A percentile compares a stretch with the other conserved stretches of the same genome.
phyloP scores from a whole-genome alignment of 2,797 vertebrate genomes.

The Hoplostethus mediterraneus region DNA sequence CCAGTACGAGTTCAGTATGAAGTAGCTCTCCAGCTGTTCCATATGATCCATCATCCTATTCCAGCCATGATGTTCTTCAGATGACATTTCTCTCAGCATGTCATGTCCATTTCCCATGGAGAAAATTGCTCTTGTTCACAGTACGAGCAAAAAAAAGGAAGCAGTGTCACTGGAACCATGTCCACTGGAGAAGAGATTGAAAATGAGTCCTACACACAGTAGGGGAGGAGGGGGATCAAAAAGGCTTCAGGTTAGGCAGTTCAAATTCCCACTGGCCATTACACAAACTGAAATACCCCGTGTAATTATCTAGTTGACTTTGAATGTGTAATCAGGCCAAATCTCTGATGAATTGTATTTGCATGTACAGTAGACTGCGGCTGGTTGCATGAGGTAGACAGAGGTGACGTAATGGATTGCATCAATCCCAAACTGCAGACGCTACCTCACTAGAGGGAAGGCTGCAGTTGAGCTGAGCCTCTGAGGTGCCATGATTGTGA shows the following conservation, averaged over 20 bases:
- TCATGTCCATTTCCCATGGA: constrained; percentile 46
- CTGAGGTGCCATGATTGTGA: constrained; percentile 54
- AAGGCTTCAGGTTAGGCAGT: constrained; percentile 10
- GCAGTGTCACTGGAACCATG: constrained; percentile 37
- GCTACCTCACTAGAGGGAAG: constrained; percentile 76
- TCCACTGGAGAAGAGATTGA: constrained; percentile 43
- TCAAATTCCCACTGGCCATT: not conserved
- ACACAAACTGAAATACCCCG: not conserved
- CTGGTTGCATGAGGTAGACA: constrained; percentile 55
- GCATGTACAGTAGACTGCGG: constrained; percentile 53
- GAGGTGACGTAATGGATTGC: constrained; percentile 74
- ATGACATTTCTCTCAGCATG: constrained; percentile 62
- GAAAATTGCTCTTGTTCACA: constrained; percentile 62
- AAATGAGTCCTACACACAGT: constrained; percentile 41
- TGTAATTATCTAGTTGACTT: constrained; percentile 3
- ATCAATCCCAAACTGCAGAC: constrained; percentile 76
- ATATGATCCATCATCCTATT: constrained; percentile 67
- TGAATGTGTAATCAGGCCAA: constrained; percentile 27
- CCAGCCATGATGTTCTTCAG: constrained; percentile 52
- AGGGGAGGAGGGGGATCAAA: constrained; percentile 13
- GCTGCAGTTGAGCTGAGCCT: constrained; percentile 56
- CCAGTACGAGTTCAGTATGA: constrained; percentile 10
- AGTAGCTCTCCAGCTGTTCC: constrained; percentile 33
- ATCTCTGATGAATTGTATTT: constrained; percentile 43
- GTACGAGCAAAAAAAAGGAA: constrained; percentile 18